Base-by-base conservation (phyloP, 2,888 invertebrate species). In the Drosophila algonquin region DNA sequence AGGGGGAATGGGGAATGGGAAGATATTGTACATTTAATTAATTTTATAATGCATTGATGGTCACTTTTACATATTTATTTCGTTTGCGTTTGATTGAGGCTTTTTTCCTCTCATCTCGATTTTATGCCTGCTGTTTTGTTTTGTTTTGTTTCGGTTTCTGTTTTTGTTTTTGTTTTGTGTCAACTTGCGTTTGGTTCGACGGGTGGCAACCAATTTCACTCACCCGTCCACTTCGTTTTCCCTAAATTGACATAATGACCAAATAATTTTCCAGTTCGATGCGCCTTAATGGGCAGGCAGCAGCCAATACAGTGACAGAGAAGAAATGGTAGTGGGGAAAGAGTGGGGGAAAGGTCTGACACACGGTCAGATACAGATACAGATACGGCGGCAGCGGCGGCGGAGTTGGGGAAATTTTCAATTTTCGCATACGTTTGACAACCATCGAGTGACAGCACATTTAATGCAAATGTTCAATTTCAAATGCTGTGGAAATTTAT, bases 191-290 rank as follows among this genome's bases (percentile, higher is more conserved):
- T 27, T 21, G 21, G 30, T 21, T 50, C 30, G 14, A 44, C 47
- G 9, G 27, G n/a, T 16, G 59, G 52, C 21, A 44, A 46, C 24
- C 61, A 47, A 21, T 57, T 55, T 47, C 40, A 35, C 45, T 10
- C 40, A 46, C 59, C 47, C 46, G 63, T 57, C 70, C 59, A 77
- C 56, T 60, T 64, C 69, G 59, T 60, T 72, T 51, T 74, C 76
- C 72, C 79, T 76, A 69, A 84, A 81, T 79, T 84, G 83, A 84
- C 87, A 87, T 84, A 84, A 87, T 84, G 87, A 81, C 87, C 87
- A 84, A 87, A 80, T 84, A 80, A 87, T 84, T 84, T 87, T 84
- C 85, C 85, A 87, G 80, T 80, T 81, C 69, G 80, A 63, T 87
- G 85, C 75, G 64, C 67, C 70, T 69, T 76, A 70, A 74, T 78